Percentiles rank a stretch among this genome's conserved stretches.
Conservation (phyloP, 2,113 vertebrate species). For the Motacilla tschutschensis region DNA sequence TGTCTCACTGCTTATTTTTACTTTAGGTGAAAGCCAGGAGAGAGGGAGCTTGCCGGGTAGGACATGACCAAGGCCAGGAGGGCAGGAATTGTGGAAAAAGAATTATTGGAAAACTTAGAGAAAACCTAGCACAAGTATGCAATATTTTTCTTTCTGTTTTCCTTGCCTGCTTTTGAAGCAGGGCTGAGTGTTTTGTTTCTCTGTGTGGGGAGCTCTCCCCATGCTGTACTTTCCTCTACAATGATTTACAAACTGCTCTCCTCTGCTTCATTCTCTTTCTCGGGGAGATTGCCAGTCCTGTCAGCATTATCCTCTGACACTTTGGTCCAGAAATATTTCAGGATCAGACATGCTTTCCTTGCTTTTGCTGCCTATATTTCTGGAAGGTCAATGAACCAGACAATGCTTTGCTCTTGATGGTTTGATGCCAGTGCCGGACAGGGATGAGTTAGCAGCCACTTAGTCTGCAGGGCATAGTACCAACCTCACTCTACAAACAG, state of each 20-base stretch:
- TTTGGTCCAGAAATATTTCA: constrained; percentile 45
- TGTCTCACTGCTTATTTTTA: neutral
- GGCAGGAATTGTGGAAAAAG: neutral
- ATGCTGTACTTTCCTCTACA: neutral
- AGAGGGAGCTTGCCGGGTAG: neutral
- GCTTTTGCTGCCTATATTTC: constrained; percentile 38
- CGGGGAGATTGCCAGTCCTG: constrained; percentile 12
- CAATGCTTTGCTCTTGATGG: neutral
- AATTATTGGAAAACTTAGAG: neutral
- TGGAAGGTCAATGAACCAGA: constrained; percentile 19
- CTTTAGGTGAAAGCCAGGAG: neutral
- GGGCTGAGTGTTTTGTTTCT: neutral
- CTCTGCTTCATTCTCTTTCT: constrained; percentile 15
- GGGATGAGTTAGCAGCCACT: constrained; percentile 32
- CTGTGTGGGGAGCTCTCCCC: neutral
- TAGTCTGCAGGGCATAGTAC: neutral
- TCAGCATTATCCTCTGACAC: constrained; percentile 53
- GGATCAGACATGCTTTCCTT: constrained; percentile 28
- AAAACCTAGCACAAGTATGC: neutral
- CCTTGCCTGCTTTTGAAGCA: neutral
- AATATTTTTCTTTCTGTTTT: neutral
- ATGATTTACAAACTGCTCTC: constrained; percentile 51
- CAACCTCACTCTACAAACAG: neutral
- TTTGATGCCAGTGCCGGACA: neutral
- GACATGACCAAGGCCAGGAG: neutral